Percentiles rank a stretch among this genome's conserved stretches.
Evolutionary conservation across 2,888 invertebrate species (phyloP).

Genomic region (Liopterus haemorrhoidalis): DNA sequence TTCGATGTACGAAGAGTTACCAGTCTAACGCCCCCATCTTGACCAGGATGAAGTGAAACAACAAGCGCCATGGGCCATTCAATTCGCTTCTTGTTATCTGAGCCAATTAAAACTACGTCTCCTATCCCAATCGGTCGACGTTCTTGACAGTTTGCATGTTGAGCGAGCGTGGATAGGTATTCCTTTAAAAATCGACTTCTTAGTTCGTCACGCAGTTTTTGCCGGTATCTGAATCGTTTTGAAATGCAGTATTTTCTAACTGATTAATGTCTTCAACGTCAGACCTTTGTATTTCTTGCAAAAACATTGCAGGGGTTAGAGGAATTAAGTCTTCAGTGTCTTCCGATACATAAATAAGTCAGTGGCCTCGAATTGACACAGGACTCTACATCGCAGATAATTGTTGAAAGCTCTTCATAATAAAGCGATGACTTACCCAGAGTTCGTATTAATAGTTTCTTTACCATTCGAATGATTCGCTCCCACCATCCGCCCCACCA

Average conservation of each 20-base stretch:
- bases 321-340: constrained; percentile 29
- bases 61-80: too few species aligned
- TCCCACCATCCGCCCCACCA: constrained; percentile 47
- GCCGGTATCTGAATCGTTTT: constrained; percentile 10
- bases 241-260: constrained; percentile 10
- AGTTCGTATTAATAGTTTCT: constrained; percentile 37
- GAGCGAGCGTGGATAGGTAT: constrained; percentile 19
- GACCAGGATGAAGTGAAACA: too few species aligned
- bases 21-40: too few species aligned
- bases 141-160: neutral
- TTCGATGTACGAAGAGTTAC: too few species aligned
- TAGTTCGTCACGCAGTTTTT: constrained; percentile 14
- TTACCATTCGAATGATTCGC: constrained; percentile 40
- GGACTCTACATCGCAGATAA: constrained; percentile 36
- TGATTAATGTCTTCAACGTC: constrained; percentile 18
- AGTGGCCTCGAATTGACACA: constrained; percentile 39
- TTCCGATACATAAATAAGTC: constrained; percentile 33
- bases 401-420: constrained; percentile 33
- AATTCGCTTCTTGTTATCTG: too few species aligned
- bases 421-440: constrained; percentile 36
- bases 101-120: too few species aligned
- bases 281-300: constrained; percentile 14
- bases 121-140: too few species aligned
- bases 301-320: constrained; percentile 22
- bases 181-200: constrained; percentile 21